Percentiles rank a stretch among this genome's conserved stretches.
Conservation (phyloP, 2,888 invertebrate genomes). For the Tigriopus californicus region DNA sequence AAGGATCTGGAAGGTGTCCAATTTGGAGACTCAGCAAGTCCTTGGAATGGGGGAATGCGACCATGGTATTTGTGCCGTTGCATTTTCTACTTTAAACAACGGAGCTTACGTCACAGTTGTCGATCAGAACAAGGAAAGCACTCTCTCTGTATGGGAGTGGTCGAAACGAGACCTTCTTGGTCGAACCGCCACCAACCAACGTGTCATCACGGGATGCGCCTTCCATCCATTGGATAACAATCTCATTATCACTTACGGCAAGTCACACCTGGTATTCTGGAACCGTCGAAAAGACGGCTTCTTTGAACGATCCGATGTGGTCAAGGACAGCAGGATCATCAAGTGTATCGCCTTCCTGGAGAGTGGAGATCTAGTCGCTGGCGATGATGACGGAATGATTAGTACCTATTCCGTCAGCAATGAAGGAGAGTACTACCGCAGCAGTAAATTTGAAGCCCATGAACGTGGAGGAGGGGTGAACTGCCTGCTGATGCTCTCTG, state of each 20-base stretch:
- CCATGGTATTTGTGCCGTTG: conserved; percentile 65
- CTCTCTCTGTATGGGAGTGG: conserved; percentile 87
- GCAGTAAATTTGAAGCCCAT: conserved; percentile 8
- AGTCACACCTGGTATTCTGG: conserved; percentile 81
- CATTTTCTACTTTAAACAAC: conserved; percentile 65
- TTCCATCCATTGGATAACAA: conserved; percentile 84
- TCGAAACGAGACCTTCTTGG: conserved; percentile 80
- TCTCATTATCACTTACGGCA: conserved; percentile 72
- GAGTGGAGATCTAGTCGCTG: conserved; percentile 78
- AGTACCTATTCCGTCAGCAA: conserved; percentile 75
- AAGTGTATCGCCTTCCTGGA: conserved; percentile 75
- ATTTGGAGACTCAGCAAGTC: conserved; percentile 66
- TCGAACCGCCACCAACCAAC: conserved; percentile 75
- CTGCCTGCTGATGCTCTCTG: conserved; percentile 66
- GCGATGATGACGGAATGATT: conserved; percentile 76
- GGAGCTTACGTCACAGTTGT: conserved; percentile 76
- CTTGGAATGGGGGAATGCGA: conserved; percentile 81
- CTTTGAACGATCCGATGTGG: conserved; percentile 48
- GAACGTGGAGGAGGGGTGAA: conserved; percentile 33
- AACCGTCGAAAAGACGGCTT: conserved; percentile 74
- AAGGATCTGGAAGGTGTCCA: conserved; percentile 77
- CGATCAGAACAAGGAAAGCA: conserved; percentile 71
- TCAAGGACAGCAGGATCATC: conserved; percentile 21
- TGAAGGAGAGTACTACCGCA: conserved; percentile 66
- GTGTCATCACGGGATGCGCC: conserved; percentile 65